Evolutionary conservation across 2,888 invertebrate species (phyloP).

Genomic region (Spilosoma lubricipeda): DNA sequence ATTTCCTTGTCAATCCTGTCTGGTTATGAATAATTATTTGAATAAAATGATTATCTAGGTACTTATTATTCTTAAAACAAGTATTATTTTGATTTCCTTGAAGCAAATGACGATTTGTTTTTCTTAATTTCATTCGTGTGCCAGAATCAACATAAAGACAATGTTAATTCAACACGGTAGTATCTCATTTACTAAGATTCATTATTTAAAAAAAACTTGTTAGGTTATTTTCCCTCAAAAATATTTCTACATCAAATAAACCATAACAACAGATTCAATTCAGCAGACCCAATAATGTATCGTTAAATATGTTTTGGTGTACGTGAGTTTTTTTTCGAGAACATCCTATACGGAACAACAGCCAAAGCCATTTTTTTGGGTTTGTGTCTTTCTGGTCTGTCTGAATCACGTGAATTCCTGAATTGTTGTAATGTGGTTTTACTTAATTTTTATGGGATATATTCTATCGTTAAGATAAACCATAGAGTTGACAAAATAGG

Average conservation of each 20-base stretch:
- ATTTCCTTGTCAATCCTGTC: constrained; percentile 13
- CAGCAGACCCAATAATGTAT: no score
- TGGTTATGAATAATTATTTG: constrained; percentile 9
- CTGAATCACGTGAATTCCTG: no score
- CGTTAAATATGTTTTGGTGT: no score
- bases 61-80: constrained; percentile 14
- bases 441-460: no score
- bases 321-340: no score
- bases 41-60: background rate
- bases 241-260: background rate
- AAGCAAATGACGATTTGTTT: constrained; percentile 1
- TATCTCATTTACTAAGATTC: background rate
- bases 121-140: background rate
- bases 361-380: no score
- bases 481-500: no score
- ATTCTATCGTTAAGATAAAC: no score
- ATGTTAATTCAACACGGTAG: background rate
- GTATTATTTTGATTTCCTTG: constrained; percentile 11
- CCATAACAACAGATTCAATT: background rate
- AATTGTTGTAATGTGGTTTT: no score
- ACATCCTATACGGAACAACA: no score
- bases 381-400: no score
- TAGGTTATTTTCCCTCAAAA: background rate
- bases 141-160: background rate
- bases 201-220: background rate